Percentiles rank a stretch among this genome's conserved stretches.
Conservation (phyloP, 2,113 vertebrate species). For the Noturus placidus region DNA sequence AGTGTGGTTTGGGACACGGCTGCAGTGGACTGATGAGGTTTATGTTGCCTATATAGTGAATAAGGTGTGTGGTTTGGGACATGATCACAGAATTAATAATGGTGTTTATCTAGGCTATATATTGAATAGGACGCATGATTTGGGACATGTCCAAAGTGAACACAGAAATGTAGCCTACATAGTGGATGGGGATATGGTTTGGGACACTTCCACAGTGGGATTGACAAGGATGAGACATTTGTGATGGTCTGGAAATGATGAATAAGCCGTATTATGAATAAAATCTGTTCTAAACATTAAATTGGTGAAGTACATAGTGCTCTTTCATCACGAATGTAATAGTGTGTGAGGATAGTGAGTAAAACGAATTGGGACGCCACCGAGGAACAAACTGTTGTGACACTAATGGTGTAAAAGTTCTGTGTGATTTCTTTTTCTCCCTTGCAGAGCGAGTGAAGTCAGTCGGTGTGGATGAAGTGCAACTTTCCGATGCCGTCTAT, state of each 20-base stretch:
- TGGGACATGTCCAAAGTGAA: not conserved
- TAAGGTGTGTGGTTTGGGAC: not conserved
- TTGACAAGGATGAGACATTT: not conserved
- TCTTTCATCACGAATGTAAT: not conserved
- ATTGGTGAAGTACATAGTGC: not conserved
- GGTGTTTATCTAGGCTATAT: not conserved
- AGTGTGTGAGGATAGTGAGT: not conserved
- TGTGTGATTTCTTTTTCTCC: slow-evolving; percentile 10
- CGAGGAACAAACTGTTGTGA: slow-evolving; percentile 38
- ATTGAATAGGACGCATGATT: not conserved
- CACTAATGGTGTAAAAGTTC: slow-evolving; percentile 42
- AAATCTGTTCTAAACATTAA: not conserved
- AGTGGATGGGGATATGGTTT: not conserved
- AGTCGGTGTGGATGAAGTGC: not conserved
- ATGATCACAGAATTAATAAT: not conserved
- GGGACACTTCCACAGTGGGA: not conserved
- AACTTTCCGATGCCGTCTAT: not conserved
- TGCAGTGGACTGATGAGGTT: not conserved
- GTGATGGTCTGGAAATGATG: not conserved
- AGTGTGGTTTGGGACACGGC: not conserved
- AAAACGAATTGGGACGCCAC: slow-evolving; percentile 28
- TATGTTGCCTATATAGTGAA: not conserved
- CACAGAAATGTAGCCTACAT: too few species aligned
- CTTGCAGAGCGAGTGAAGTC: not conserved
- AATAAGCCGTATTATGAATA: not conserved